Percentiles rank a stretch among this genome's conserved stretches.
Evolutionary conservation across 1,140 invertebrate genomes (phyloP).

Genomic region (Scaptomyza montana): DNA sequence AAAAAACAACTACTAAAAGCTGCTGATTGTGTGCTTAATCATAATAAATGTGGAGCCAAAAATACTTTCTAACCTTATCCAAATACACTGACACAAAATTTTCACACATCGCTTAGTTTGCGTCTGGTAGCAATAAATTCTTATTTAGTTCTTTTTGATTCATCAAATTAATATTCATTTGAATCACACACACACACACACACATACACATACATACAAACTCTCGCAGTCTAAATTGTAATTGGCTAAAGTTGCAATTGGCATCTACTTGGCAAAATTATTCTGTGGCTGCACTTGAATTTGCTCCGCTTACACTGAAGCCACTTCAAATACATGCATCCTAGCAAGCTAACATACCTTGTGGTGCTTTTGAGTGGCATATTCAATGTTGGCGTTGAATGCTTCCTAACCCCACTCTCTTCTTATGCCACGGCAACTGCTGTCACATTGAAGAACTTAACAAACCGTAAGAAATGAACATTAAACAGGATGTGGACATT

Average conservation of each 20-base stretch:
- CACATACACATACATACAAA: too few species aligned
- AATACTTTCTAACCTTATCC: too few species aligned
- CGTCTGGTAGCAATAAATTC: constrained; percentile 47
- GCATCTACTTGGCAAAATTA: neutral
- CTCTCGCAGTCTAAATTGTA: neutral
- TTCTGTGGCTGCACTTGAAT: constrained; percentile 12
- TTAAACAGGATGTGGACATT: constrained; percentile 66
- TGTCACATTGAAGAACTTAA: constrained; percentile 75
- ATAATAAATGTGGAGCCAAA: too few species aligned
- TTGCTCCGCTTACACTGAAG: neutral
- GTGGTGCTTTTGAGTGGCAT: constrained; percentile 5
- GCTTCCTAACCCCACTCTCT: neutral
- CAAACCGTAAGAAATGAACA: constrained; percentile 77
- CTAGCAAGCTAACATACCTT: neutral
- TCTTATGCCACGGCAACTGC: constrained; percentile 12
- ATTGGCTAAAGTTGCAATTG: constrained; percentile 1
- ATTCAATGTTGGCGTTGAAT: constrained; percentile 1
- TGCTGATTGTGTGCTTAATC: too few species aligned
- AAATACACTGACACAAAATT: neutral
- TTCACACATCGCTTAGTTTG: neutral
- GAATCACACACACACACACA: neutral
- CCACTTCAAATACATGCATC: constrained; percentile 6
- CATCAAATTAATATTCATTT: constrained; percentile 63
- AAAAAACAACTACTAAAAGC: too few species aligned
- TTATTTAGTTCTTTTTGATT: constrained; percentile 25